Percentiles rank a stretch among this genome's conserved stretches.
Evolutionary conservation across 2,113 vertebrate species (phyloP).

Genomic region (Zapus hudsonius): DNA sequence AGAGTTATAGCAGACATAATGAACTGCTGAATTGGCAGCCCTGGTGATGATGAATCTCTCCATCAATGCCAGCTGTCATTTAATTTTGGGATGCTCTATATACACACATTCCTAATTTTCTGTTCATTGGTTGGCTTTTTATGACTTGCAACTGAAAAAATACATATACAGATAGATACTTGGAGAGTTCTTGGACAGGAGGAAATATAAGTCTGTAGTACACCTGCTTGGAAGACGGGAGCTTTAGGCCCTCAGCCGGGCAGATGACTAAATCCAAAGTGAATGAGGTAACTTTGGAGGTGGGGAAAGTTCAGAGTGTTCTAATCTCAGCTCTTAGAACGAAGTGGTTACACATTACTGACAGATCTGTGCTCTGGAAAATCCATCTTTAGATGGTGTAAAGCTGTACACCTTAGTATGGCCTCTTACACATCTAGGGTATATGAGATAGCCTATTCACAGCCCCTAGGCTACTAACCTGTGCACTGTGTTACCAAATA

Average conservation of each 20-base stretch:
- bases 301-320: background rate
- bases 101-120: background rate
- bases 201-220: background rate
- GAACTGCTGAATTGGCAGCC: background rate
- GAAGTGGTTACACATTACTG: background rate
- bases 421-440: background rate
- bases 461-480: background rate
- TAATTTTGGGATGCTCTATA: background rate
- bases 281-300: background rate
- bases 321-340: background rate
- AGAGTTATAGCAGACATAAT: background rate
- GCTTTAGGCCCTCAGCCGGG: background rate
- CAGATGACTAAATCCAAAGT: background rate
- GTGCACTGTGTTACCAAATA: background rate
- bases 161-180: background rate
- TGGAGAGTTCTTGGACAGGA: background rate
- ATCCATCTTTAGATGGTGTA: background rate
- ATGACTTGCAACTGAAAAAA: slow-evolving; percentile 8
- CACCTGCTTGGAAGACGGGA: background rate
- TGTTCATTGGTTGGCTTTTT: slow-evolving; percentile 4
- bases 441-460: background rate
- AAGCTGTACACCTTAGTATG: background rate
- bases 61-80: background rate
- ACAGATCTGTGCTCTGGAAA: background rate
- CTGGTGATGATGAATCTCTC: background rate